Evolutionary conservation across 2,888 invertebrate species (phyloP).

Genomic region (Cryptosula pallasiana): DNA sequence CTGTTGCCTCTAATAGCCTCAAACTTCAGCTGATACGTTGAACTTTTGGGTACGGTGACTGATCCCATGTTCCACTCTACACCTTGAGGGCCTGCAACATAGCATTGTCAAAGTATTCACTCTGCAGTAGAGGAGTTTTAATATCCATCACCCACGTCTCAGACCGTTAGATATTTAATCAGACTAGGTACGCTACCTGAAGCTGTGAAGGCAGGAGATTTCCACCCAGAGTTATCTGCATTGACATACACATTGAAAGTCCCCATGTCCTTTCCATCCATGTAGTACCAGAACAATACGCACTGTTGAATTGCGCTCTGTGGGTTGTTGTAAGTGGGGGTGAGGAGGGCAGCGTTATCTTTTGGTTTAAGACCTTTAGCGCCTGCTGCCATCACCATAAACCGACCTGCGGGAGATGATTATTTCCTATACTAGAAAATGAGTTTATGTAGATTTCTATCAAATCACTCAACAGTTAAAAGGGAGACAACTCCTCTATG

Average conservation of each 20-base stretch:
- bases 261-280: slow-evolving; percentile 22
- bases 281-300: slow-evolving; percentile 10
- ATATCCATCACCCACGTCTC: too few relatives aligned
- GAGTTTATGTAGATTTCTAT: background rate
- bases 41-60: background rate
- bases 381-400: slow-evolving; percentile 13
- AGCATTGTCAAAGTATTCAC: too few relatives aligned
- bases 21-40: slow-evolving; percentile 26
- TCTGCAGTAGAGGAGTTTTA: too few relatives aligned
- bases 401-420: background rate
- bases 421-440: background rate
- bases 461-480: background rate
- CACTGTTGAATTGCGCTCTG: background rate
- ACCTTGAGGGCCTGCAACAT: slow-evolving; percentile 6
- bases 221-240: background rate
- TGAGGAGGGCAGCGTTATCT: slow-evolving; percentile 57
- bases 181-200: background rate
- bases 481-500: too few relatives aligned
- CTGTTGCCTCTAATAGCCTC: slow-evolving; percentile 34
- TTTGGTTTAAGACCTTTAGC: slow-evolving; percentile 59
- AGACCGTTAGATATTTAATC: too few relatives aligned
- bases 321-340: background rate
- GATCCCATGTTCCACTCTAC: background rate
- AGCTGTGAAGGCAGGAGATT: background rate
- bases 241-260: slow-evolving; percentile 13